These are phyloP conservation scores for Coelopa pilipes DNA, from an alignment of 2,888 invertebrate genomes.

Conservation along the genomic window DNA sequence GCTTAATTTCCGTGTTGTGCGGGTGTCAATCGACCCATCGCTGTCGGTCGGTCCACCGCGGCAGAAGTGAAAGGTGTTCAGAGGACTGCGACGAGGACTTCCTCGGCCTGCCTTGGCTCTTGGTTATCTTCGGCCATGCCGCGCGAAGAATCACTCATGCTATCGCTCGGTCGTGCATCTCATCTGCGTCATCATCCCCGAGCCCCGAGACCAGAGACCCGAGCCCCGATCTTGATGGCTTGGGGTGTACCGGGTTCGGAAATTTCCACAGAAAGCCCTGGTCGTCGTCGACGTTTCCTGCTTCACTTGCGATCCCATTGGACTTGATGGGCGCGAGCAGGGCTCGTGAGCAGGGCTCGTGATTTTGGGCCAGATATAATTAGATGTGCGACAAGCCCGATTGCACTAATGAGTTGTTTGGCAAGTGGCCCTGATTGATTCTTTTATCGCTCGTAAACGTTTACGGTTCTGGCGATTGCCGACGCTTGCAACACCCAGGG, in stretches of 20 bases:
- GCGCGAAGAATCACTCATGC: background rate
- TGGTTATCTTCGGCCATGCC: background rate
- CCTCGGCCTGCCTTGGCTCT: background rate
- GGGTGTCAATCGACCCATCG: slow-evolving; percentile 16
- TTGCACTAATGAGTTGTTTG: background rate
- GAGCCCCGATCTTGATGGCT: too few relatives aligned
- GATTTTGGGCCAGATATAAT: too few relatives aligned
- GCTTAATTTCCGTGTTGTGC: slow-evolving; percentile 36
- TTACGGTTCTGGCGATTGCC: background rate
- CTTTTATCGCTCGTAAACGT: background rate
- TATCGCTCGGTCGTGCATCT: slow-evolving; percentile 6
- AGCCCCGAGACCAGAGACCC: too few relatives aligned
- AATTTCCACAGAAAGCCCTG: too few relatives aligned
- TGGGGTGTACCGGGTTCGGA: too few relatives aligned
- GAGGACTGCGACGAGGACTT: background rate
- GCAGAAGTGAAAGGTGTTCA: slow-evolving; percentile 3
- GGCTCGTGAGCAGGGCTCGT: too few relatives aligned
- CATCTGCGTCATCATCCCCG: background rate
- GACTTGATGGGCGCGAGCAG: too few relatives aligned
- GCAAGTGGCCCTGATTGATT: background rate
- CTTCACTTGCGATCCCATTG: too few relatives aligned
- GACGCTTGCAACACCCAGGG: too few relatives aligned
- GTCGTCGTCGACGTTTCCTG: too few relatives aligned
- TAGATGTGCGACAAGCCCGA: background rate
- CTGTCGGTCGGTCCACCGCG: background rate